These are phyloP conservation scores for Halocaridina rubra DNA, from an alignment of 2,888 invertebrate species.

Conservation along the genomic window DNA sequence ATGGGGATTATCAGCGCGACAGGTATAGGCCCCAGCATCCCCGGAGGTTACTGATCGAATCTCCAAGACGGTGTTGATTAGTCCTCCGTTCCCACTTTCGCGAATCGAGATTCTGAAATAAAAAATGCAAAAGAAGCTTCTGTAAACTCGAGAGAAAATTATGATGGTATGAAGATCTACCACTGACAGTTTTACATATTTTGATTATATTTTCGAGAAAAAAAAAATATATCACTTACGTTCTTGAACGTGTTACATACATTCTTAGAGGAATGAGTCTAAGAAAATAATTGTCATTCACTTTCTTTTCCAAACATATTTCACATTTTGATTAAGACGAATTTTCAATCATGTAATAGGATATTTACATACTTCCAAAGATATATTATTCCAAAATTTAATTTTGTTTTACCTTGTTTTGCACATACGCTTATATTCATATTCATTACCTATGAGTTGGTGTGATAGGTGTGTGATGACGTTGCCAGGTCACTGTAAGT, in stretches of 20 bases:
- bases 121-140: not conserved
- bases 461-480: constrained; percentile 20
- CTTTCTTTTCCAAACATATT: not conserved
- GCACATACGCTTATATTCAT: not conserved
- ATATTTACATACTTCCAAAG: not conserved
- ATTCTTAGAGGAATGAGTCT: not conserved
- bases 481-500: constrained; percentile 27
- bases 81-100: constrained; percentile 5
- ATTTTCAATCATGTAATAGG: not conserved
- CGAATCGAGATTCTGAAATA: not conserved
- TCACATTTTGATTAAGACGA: no score
- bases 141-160: not conserved
- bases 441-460: not conserved
- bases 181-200: not conserved
- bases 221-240: not conserved
- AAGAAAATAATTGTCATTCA: not conserved
- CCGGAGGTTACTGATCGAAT: constrained; percentile 14
- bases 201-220: not conserved
- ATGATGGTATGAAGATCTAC: not conserved
- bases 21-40: constrained; percentile 42
- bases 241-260: not conserved
- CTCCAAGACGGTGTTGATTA: constrained; percentile 23
- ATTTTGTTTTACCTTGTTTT: not conserved
- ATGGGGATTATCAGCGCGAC: constrained; percentile 39
- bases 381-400: not conserved